These are phyloP conservation scores for Kryptopterus vitreolus DNA, from an alignment of 2,797 vertebrate species.

Conservation along the genomic window DNA sequence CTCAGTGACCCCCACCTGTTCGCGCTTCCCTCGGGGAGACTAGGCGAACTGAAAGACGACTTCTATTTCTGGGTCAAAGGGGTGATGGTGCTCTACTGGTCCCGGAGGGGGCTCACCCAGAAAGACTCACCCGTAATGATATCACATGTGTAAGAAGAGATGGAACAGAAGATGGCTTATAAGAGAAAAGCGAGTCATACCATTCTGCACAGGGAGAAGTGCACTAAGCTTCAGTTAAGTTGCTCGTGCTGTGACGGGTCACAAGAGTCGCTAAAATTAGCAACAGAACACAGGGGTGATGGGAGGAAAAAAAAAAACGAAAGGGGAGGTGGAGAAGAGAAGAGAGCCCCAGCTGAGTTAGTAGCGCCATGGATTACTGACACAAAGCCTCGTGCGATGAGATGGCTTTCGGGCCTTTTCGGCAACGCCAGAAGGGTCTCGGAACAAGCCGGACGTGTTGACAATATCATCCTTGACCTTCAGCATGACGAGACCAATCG, in stretches of 20 bases:
- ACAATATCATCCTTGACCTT: slow-evolving; percentile 45
- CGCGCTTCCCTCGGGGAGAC: slow-evolving; percentile 40
- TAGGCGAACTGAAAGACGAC: slow-evolving; percentile 39
- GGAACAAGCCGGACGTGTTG: not conserved
- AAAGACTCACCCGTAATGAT: no score
- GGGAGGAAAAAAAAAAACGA: not conserved
- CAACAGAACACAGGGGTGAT: not conserved
- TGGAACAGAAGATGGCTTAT: not conserved
- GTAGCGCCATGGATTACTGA: slow-evolving; percentile 29
- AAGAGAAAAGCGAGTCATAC: not conserved
- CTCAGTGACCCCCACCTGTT: slow-evolving; percentile 51
- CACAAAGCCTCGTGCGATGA: slow-evolving; percentile 47
- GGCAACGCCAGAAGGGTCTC: slow-evolving; percentile 23
- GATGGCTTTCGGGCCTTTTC: slow-evolving; percentile 15
- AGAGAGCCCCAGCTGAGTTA: slow-evolving; percentile 36
- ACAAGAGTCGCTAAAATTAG: slow-evolving; percentile 24
- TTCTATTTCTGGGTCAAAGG: slow-evolving; percentile 43
- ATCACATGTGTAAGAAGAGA: not conserved
- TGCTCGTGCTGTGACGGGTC: slow-evolving; percentile 20
- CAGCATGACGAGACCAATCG: slow-evolving; percentile 23
- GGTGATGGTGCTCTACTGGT: no score
- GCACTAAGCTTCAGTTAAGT: slow-evolving; percentile 7
- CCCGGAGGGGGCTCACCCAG: slow-evolving; percentile 27
- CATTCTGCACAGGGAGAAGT: slow-evolving; percentile 4
- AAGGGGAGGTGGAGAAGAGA: not conserved